Conservation (phyloP, 2,113 vertebrate genomes). For the Pollachius pollachius region DNA sequence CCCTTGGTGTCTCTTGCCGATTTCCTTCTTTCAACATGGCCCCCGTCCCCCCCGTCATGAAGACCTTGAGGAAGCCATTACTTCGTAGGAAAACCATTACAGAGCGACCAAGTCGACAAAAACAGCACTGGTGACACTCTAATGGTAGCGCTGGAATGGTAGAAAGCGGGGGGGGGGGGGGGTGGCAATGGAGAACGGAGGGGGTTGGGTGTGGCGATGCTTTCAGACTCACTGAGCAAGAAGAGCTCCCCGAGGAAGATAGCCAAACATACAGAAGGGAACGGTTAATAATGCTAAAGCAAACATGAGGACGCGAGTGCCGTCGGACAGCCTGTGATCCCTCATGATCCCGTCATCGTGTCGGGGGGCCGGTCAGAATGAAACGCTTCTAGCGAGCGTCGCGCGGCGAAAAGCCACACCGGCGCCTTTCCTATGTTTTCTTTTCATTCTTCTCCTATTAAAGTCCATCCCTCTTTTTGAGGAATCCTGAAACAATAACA, state of each 20-base stretch:
- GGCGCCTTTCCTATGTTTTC: background rate
- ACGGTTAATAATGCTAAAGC: background rate
- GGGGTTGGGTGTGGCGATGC: too few relatives aligned
- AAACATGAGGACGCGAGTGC: too few relatives aligned
- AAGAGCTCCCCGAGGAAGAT: constrained; percentile 27
- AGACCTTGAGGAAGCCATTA: constrained; percentile 68
- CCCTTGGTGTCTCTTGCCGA: background rate
- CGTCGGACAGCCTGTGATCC: too few relatives aligned
- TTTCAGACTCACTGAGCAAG: constrained; percentile 20
- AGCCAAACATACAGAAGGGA: constrained; percentile 2
- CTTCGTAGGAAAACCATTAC: constrained; percentile 66
- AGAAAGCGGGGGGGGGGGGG: constrained; percentile 53
- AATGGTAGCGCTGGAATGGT: constrained; percentile 48
- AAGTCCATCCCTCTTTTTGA: constrained; percentile 1
- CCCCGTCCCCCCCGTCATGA: constrained; percentile 25
- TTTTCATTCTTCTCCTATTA: background rate
- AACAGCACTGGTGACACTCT: constrained; percentile 53
- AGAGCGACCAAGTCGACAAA: constrained; percentile 53
- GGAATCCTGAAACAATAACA: constrained; percentile 52
- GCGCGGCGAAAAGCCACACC: background rate
- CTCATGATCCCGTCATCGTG: too few relatives aligned
- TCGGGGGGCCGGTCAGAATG: background rate
- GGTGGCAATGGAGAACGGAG: constrained; percentile 14
- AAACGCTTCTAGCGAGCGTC: background rate
- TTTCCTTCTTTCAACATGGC: constrained; percentile 20